Evolutionary conservation across 53 echinoderm and acorn worm species (phyloP).

Genomic region (Zoroaster sp.): DNA sequence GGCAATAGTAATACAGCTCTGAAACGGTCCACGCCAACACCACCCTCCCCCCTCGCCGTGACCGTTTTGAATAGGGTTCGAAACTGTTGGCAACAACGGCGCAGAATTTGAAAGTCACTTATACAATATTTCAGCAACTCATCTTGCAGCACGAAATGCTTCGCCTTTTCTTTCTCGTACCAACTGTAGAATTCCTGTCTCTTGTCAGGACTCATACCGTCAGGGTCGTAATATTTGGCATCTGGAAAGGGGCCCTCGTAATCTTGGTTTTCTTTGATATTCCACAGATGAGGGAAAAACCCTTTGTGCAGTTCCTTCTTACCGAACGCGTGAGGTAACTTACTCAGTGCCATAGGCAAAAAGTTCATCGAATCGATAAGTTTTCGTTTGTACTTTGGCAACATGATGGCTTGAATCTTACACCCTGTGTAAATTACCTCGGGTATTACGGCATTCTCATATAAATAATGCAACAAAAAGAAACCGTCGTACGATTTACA

Average conservation of each 20-base stretch:
- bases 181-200: neutral
- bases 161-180: neutral
- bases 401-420: conserved; percentile 23
- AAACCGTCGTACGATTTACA: conserved; percentile 2
- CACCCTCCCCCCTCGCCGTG: neutral
- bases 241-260: conserved; percentile 10
- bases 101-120: conserved; percentile 45
- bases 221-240: conserved; percentile 9
- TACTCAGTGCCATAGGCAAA: conserved; percentile 55
- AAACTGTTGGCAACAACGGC: conserved; percentile 36
- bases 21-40: conserved; percentile 65
- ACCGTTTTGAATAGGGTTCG: conserved; percentile 34
- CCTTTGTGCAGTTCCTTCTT: conserved; percentile 37
- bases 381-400: conserved; percentile 17
- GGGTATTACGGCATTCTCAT: conserved; percentile 16
- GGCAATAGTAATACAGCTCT: conserved; percentile 67
- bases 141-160: conserved; percentile 40
- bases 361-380: conserved; percentile 53
- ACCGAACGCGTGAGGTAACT: conserved; percentile 25
- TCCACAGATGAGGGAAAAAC: conserved; percentile 57
- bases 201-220: conserved; percentile 7
- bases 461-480: conserved; percentile 13
- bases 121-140: conserved; percentile 59
- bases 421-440: conserved; percentile 43
- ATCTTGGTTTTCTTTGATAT: conserved; percentile 24